Evolutionary conservation across 2,888 invertebrate species (phyloP), one percentile per base, ranked within the genome.

Genomic region (Yponomeuta evonymella): DNA sequence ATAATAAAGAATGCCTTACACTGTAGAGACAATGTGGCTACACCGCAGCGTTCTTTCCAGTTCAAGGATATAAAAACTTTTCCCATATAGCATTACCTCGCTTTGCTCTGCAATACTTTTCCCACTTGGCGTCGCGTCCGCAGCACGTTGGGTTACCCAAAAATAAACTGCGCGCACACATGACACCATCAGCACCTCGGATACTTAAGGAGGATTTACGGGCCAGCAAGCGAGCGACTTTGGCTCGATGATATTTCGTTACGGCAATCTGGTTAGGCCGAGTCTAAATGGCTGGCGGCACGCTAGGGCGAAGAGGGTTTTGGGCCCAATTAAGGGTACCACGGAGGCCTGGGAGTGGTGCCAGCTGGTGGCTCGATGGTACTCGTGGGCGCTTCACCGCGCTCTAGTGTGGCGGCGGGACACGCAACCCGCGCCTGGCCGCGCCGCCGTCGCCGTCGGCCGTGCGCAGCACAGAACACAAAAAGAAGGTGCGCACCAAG

Each of bases 281-380:
- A 77, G 84, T 80, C 85, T 90, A 90, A 91, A 89, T 86, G 88
- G 87, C 79, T 77, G 78, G 74, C 77, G 80, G 86, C 91, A 90
- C 90, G 90, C 87, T 78, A 90, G 80, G 78, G 84, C 89, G 87
- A 89, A 90, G 91, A 89, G 90, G 90, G 89, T 82, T 89, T 90
- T 89, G 85, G 83, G 89, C 88, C 91, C 90, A 91, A 91, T 91
- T 91, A 91, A 89, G 89, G 89, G 83, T 81, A 88, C 82, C 89
- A 88, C 87, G 89, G 88, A 90, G 86, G 81, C 89, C 84, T 92
- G 92, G 90, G 92, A 91, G 86, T 83, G 80, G 72, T 74, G 74
- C 75, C 91, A 91, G 87, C 87, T 90, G 91, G 82, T 81, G 83
- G 86, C 86, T 91, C 90, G 86, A 92, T 91, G 91, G 90, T 85